Base-by-base conservation (phyloP, 2,797 vertebrate genomes). In the Erethizon dorsatum region DNA sequence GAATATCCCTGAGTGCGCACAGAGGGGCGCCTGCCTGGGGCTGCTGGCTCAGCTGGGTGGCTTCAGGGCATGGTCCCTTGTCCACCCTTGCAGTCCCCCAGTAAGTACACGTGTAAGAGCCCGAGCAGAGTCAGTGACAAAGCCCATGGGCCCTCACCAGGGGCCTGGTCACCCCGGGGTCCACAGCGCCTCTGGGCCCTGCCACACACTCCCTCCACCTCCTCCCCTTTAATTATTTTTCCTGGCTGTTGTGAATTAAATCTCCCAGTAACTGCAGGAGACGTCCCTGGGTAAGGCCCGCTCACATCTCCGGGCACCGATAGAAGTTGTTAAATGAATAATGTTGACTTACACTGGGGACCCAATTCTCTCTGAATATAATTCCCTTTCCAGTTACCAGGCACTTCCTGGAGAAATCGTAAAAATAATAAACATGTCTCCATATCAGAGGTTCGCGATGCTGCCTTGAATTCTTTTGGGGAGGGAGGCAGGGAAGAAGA, bases 41-140 rank as follows among this genome's bases (percentile, higher is more conserved):
- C 61, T 20, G 26, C 50, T 17, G 50, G 56, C 18, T 4, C 11
- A 59, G 28, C 75, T 33, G 47, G 41, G 5, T 9, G 65, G 80
- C 41, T 61, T 14, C 0, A 63, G 0, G 4, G 31, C 65, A 33
- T 67, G 28, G 86, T 28, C 69, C 0, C 47, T 52, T 9, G 67
- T 50, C 11, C 0, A 0, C n/a, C 0, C 61, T 37, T 91, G 59
- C 0, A 0, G 61, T 92, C 92, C 94, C 95, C 83, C 97, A 97
- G 97, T 15, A 97, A 98, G 97, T 11, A 13, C 9, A 1, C 2
- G 10, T 1, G 98, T 99, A 99, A 41, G 37, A 41, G 37, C 37
- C 99, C 98, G 98, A 99, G 99, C 98, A 98, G 98, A 99, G 99
- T 99, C 98, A 98, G 99, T 99, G 99, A 98, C 98, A 98, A 98